Conservation (phyloP, 2,888 invertebrate genomes). For the Julus scandinavius region DNA sequence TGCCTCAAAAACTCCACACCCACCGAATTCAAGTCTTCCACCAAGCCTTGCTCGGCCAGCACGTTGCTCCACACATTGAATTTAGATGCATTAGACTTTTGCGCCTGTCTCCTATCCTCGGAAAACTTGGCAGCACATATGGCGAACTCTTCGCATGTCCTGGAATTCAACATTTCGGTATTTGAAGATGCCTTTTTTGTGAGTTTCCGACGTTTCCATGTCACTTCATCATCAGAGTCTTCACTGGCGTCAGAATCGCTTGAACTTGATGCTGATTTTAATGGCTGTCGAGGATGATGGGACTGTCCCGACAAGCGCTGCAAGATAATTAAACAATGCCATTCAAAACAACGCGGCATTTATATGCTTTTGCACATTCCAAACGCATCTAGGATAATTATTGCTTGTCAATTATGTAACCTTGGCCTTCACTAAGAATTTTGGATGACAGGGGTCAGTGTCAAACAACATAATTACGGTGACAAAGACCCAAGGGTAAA, state of each 20-base stretch:
- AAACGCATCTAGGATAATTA: neutral
- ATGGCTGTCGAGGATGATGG: neutral
- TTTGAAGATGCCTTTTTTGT: neutral
- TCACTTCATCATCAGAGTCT: neutral
- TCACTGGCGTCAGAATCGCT: neutral
- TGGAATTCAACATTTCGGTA: neutral
- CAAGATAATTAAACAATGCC: neutral
- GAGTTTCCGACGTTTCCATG: neutral
- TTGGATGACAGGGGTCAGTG: no score
- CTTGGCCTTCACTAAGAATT: no score
- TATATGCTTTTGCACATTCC: neutral
- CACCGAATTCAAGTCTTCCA: slow-evolving; percentile 81
- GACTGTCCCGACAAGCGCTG: neutral
- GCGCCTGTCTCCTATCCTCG: neutral
- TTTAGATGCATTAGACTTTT: slow-evolving; percentile 65
- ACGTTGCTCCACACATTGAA: slow-evolving; percentile 81
- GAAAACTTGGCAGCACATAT: neutral
- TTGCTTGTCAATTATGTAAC: no score
- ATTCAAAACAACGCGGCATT: neutral
- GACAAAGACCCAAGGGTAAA: no score
- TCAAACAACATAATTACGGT: no score
- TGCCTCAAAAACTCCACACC: slow-evolving; percentile 70
- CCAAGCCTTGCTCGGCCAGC: slow-evolving; percentile 81
- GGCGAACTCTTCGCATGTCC: neutral
- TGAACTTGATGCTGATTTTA: neutral